These are phyloP conservation scores for Tetragnatha versicolor DNA, from an alignment of 1,140 invertebrate species.

Conservation along the genomic window DNA sequence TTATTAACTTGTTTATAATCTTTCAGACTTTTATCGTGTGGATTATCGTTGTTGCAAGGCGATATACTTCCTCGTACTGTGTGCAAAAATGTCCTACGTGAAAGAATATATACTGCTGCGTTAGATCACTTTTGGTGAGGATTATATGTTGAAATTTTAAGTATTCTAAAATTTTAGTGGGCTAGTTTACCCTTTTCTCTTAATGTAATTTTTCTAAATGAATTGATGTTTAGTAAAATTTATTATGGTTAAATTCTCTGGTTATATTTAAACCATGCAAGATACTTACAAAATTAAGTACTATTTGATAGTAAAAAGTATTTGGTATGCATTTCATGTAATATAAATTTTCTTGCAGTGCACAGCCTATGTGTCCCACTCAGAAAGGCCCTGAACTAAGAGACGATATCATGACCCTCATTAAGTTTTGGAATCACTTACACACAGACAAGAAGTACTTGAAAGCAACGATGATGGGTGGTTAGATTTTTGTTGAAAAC, in stretches of 20 bases:
- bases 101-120: slow-evolving; percentile 92
- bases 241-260: not conserved
- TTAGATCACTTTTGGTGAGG: slow-evolving; percentile 89
- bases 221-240: not conserved
- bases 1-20: too few relatives aligned
- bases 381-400: slow-evolving; percentile 77
- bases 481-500: slow-evolving; percentile 62
- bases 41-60: slow-evolving; percentile 91
- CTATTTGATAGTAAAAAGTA: too few relatives aligned
- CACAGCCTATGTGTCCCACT: slow-evolving; percentile 82
- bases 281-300: too few relatives aligned
- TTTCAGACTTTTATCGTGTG: slow-evolving; percentile 85
- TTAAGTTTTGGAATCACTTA: slow-evolving; percentile 95
- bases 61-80: slow-evolving; percentile 80
- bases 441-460: slow-evolving; percentile 97
- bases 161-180: not conserved
- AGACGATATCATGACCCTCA: slow-evolving; percentile 89
- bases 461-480: slow-evolving; percentile 75
- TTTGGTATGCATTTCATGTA: not conserved
- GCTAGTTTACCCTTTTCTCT: not conserved
- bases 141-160: slow-evolving; percentile 1
- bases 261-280: too few relatives aligned
- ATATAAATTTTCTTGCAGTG: slow-evolving; percentile 60
- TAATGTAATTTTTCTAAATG: too few relatives aligned
- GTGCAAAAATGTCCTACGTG: slow-evolving; percentile 90